Percentiles rank a stretch among this genome's conserved stretches.
Evolutionary conservation across 2,113 vertebrate genomes (phyloP).

Genomic region (Strix uralensis): DNA sequence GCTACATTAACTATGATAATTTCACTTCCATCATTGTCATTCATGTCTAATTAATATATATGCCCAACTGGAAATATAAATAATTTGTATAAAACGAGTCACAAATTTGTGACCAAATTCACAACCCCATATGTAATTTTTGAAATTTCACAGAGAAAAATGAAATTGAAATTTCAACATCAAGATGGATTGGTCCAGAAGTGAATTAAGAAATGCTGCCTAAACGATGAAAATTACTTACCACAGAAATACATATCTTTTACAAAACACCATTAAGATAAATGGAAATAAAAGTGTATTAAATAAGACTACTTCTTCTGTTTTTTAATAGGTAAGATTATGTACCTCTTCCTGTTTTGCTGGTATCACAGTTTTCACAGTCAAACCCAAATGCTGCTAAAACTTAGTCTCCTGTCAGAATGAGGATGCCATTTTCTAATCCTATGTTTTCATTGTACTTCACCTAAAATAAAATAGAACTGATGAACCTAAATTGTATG

Average conservation of each 20-base stretch:
- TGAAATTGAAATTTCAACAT: neutral
- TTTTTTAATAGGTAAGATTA: neutral
- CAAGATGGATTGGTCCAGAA: neutral
- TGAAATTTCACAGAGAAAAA: neutral
- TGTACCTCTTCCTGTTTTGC: neutral
- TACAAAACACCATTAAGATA: neutral
- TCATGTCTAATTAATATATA: constrained; percentile 67
- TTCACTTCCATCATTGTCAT: constrained; percentile 43
- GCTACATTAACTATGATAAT: constrained; percentile 51
- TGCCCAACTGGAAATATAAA: constrained; percentile 18
- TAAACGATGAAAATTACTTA: neutral
- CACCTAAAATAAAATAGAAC: neutral
- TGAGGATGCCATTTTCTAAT: neutral
- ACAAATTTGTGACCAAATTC: neutral
- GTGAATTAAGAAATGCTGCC: neutral
- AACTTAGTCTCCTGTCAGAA: neutral
- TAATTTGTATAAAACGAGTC: neutral
- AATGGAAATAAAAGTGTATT: neutral
- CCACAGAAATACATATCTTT: neutral
- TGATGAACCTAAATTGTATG: neutral
- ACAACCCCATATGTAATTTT: neutral
- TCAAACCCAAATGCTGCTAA: neutral
- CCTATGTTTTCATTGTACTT: neutral
- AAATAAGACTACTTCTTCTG: neutral
- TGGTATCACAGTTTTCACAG: neutral